Percentiles rank a stretch among this genome's conserved stretches.
phyloP scores from a whole-genome alignment of 2,113 vertebrate genomes.

The Monarcha castaneiventris region DNA sequence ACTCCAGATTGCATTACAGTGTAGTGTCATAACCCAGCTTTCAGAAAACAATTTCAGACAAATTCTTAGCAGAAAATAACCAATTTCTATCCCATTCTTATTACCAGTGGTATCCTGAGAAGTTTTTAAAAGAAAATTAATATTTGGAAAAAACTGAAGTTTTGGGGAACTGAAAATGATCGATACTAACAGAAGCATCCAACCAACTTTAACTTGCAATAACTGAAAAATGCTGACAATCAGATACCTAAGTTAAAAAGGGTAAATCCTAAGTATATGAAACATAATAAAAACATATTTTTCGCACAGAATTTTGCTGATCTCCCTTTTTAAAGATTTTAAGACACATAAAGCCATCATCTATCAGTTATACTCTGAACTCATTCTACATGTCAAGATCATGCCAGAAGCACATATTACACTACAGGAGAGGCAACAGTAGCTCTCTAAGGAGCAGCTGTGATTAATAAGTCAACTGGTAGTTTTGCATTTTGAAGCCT shows the following conservation, averaged over 20 bases:
- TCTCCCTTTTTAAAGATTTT: not conserved
- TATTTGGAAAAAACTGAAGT: not conserved
- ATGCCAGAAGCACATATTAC: conserved; percentile 43
- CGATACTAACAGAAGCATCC: fast-evolving
- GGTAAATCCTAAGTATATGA: not conserved
- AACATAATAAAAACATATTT: not conserved
- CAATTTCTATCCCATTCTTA: not conserved
- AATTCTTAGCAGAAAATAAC: not conserved
- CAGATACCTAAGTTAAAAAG: not conserved
- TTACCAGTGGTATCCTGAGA: not conserved
- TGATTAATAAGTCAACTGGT: not conserved
- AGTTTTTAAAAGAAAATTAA: not conserved
- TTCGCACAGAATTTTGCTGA: not conserved
- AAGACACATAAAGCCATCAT: not conserved
- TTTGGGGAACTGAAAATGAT: not conserved
- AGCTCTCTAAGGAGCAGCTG: not conserved
- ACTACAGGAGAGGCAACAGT: conserved; percentile 31
- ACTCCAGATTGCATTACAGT: not conserved
- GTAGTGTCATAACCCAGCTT: not conserved
- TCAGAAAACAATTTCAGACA: not conserved
- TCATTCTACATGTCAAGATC: conserved; percentile 30
- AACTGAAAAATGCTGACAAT: not conserved
- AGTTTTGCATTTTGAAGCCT: not conserved
- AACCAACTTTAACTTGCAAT: not conserved
- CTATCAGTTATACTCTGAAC: conserved; percentile 12